Evolutionary conservation across 2,113 vertebrate species (phyloP).

Genomic region (Pipra filicauda): DNA sequence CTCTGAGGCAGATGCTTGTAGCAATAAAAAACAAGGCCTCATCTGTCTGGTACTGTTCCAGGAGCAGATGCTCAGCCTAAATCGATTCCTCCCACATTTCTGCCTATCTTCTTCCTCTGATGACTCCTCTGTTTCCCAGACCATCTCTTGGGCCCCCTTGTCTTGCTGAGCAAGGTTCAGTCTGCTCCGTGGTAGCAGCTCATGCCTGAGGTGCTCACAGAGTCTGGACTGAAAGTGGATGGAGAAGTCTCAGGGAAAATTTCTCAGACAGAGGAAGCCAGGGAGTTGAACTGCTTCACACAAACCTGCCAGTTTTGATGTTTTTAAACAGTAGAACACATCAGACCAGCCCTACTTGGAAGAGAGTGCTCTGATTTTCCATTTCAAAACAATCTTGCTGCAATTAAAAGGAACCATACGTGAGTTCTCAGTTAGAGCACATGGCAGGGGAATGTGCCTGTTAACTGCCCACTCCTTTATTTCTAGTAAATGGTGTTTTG

Average conservation of each 20-base stretch:
- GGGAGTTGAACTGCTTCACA: neutral
- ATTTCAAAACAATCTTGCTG: neutral
- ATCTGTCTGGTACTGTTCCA: neutral
- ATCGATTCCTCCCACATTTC: neutral
- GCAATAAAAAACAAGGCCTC: conserved; percentile 7
- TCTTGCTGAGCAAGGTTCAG: neutral
- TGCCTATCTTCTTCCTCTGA: neutral
- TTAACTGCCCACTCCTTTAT: neutral
- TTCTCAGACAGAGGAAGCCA: neutral
- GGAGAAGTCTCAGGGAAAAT: neutral
- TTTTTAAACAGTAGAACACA: neutral
- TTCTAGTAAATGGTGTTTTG: neutral
- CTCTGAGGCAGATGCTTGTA: neutral
- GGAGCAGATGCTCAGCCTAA: conserved; percentile 22
- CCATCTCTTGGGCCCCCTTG: neutral
- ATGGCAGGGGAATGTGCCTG: neutral
- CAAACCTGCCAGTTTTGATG: neutral
- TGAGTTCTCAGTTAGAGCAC: neutral
- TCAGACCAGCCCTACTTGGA: neutral
- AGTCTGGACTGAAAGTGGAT: neutral
- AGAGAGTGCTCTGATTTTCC: neutral
- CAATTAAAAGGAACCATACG: neutral
- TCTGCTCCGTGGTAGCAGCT: neutral
- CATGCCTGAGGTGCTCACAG: neutral
- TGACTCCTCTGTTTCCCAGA: neutral